phyloP scores from a whole-genome alignment of 2,113 vertebrate species.

The Podilymbus podiceps region DNA sequence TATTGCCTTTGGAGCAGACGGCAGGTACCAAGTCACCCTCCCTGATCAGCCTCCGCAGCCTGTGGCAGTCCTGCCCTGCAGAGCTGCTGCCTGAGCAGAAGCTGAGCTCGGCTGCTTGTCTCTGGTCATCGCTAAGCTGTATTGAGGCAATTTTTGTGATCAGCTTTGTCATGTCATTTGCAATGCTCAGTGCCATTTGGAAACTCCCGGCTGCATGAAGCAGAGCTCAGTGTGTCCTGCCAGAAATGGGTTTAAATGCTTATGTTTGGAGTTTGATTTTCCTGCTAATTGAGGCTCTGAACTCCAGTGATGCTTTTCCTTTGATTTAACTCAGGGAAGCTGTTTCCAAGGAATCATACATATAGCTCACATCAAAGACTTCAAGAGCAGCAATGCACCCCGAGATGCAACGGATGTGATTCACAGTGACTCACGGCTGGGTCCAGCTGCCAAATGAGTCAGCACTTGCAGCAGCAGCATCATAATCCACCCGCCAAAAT shows the following conservation, averaged over 20 bases:
- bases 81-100: not conserved
- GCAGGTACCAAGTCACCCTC: not conserved
- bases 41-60: not conserved
- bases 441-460: conserved; percentile 16
- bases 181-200: not conserved
- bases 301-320: conserved; percentile 26
- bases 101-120: not conserved
- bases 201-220: not conserved
- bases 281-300: not conserved
- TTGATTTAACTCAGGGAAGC: conserved; percentile 12
- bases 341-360: not conserved
- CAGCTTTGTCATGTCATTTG: not conserved
- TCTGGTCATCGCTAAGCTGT: not conserved
- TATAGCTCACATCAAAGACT: not conserved
- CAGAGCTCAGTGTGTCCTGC: not conserved
- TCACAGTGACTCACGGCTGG: not conserved
- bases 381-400: not conserved
- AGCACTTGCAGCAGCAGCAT: not conserved
- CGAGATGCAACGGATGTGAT: not conserved
- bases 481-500: not conserved
- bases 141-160: not conserved
- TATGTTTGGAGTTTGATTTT: not conserved
- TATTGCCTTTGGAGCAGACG: not conserved
- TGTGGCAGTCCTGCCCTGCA: not conserved
- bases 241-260: not conserved